Base-by-base conservation (phyloP, 2,888 invertebrate species). In the Dimorphilus gyrociliatus region DNA sequence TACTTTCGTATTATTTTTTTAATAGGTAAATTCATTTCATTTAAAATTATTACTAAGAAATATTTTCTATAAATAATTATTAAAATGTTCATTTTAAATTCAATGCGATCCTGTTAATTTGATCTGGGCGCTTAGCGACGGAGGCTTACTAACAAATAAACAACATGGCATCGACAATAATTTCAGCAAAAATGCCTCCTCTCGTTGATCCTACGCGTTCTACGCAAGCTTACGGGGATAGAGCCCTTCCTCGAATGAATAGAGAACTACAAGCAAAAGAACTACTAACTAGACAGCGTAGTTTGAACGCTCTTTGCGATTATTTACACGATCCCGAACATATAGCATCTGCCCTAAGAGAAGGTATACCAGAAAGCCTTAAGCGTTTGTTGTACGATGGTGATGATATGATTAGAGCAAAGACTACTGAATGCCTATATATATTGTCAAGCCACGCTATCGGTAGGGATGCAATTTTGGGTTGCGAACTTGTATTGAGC, bases 281-380 rank as follows among this genome's bases (percentile, higher is more conserved):
- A 7, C 40, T 62, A 3, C 34, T 60, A 13, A 47, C 49, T 2
- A 35, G 57, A 17, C 63, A 63, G 40, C 40, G 58, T 31, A 55
- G 60, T 23, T 50, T 63, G n/a, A 54, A 54, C 52, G 51, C 61
- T 26, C 40, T 63, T 16, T 55, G 57, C 45, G 60, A 62, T 30
- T 54, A 60, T 37, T 42, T 63, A 8, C 63, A 63, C 44, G 63
- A 63, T 35, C 59, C 60, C 14, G 62, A 63, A 38, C 54, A 63
- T 36, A 57, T 62, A 29, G 51, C 57, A 27, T 52, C 46, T 28
- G 54, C 60, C 18, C 37, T 61, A 8, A 45, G 45, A 39, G 46
- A 47, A 41, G 59, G 57, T 56, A 42, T 57, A 32, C 47, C 47
- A 10, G 37, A 39, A 17, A 56, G 55, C 41, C 40, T 61, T 34